phyloP scores from a whole-genome alignment of 2,113 vertebrate species.

The Oreocharis arfaki region DNA sequence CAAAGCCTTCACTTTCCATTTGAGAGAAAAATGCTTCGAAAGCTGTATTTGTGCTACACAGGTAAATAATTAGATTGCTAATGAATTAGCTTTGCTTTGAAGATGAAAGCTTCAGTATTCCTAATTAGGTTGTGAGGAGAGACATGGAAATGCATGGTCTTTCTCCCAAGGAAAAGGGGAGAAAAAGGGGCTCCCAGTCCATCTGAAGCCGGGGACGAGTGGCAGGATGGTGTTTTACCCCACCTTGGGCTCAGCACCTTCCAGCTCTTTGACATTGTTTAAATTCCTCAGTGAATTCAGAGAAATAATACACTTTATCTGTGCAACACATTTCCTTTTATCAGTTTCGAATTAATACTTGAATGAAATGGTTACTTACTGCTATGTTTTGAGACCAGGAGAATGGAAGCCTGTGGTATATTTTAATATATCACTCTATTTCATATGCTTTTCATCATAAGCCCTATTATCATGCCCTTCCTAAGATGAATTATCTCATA shows the following conservation, averaged over 20 bases:
- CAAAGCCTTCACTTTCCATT: constrained; percentile 36
- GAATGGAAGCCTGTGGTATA: constrained; percentile 1
- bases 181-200: neutral
- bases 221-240: neutral
- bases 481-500: neutral
- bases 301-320: neutral
- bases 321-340: neutral
- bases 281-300: neutral
- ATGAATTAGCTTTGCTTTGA: constrained; percentile 44
- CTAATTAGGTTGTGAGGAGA: neutral
- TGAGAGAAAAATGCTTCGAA: constrained; percentile 49
- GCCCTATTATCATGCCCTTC: neutral
- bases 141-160: neutral
- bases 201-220: neutral
- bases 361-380: neutral
- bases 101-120: neutral
- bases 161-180: neutral
- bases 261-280: neutral
- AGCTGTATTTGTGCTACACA: constrained; percentile 30
- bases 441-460: constrained; percentile 22
- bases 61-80: constrained; percentile 63
- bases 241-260: neutral
- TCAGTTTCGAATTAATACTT: constrained; percentile 15
- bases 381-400: neutral
- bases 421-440: constrained; percentile 25